Base-by-base conservation (phyloP, 2,888 invertebrate species). In the Tiphia femorata region DNA sequence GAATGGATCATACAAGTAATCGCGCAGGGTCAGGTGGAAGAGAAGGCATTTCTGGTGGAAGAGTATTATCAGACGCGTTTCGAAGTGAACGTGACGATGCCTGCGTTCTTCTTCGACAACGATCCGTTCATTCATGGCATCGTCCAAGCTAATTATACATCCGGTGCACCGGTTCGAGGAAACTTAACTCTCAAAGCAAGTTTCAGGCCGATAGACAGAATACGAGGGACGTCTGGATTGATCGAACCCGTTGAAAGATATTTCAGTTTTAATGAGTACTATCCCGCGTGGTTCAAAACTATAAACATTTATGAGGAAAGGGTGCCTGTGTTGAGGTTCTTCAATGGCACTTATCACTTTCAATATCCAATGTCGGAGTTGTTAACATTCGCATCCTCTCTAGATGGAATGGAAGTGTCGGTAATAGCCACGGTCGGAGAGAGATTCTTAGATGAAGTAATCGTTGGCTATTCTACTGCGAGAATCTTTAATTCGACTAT, bases 71-170 rank as follows among this genome's bases (percentile, higher is more conserved):
- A 96, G 84, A 96, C 96, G 0, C 87, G 96, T 70, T 97, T 94
- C 80, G 97, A 97, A 87, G 94, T 96, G 0, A 97, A 97, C 84
- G 96, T 98, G 0, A 96, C 96, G 0, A 96, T 97, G 92, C 95
- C 97, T 0, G 93, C 96, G 0, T 96, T 96, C 83, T 94, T 97
- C 85, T 93, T 96, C 82, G 93, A 93, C 75, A 92, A 92, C 17
- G 95, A 96, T 73, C 89, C 87, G 7, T 95, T 86, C 76, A 90
- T 98, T 76, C 88, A 91, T 76, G 98, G 97, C 0, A 89, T 91
- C 1, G 89, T 98, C 1, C 92, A 94, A 89, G 97, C 97, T 0
- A 98, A 98, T 88, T 97, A 96, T 79, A 97, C 97, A 1, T 96
- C 95, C 57, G 97, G 97, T 1, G 93, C 92, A 20, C 96, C 97